Conservation (phyloP, 2,113 vertebrate genomes). For the Cynoglossus semilaevis region DNA sequence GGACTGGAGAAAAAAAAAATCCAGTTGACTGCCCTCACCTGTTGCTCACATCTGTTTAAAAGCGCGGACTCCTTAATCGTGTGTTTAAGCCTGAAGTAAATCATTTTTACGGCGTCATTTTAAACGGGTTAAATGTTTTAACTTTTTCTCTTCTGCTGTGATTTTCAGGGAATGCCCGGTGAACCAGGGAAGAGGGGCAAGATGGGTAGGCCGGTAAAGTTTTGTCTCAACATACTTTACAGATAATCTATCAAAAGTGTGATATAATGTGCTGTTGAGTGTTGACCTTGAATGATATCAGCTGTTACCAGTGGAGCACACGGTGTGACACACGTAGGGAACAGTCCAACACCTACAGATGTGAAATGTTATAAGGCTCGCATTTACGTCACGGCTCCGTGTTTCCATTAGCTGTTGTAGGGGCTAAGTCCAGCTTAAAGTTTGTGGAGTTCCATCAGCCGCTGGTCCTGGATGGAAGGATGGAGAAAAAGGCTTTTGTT, state of each 20-base stretch:
- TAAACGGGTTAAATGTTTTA: too few species aligned
- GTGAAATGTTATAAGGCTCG: conserved; percentile 38
- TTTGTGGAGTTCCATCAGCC: conserved; percentile 35
- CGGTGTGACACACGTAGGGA: background rate
- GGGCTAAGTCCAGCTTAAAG: conserved; percentile 47
- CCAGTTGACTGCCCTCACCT: conserved; percentile 41
- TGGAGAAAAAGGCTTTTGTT: conserved; percentile 68
- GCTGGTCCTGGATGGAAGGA: conserved; percentile 43
- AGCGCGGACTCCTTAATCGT: conserved; percentile 20
- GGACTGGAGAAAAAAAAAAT: conserved; percentile 22
- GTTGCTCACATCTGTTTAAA: conserved; percentile 38
- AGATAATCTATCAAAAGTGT: conserved; percentile 66
- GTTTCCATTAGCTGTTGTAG: conserved; percentile 40
- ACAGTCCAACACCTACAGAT: conserved; percentile 32
- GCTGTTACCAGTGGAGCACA: background rate
- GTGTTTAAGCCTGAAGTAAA: conserved; percentile 19
- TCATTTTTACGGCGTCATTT: conserved; percentile 9
- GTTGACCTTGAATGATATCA: conserved; percentile 1
- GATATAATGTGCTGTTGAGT: conserved; percentile 40
- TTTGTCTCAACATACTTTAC: conserved; percentile 91
- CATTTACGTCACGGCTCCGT: conserved; percentile 63
- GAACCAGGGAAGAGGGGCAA: conserved; percentile 99
- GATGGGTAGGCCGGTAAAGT: conserved; percentile 99
- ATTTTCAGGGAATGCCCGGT: conserved; percentile 87
- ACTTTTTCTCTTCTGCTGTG: conserved; percentile 24